Conservation (phyloP, 2,888 invertebrate species). For the Hirtodrosophila confusa region DNA sequence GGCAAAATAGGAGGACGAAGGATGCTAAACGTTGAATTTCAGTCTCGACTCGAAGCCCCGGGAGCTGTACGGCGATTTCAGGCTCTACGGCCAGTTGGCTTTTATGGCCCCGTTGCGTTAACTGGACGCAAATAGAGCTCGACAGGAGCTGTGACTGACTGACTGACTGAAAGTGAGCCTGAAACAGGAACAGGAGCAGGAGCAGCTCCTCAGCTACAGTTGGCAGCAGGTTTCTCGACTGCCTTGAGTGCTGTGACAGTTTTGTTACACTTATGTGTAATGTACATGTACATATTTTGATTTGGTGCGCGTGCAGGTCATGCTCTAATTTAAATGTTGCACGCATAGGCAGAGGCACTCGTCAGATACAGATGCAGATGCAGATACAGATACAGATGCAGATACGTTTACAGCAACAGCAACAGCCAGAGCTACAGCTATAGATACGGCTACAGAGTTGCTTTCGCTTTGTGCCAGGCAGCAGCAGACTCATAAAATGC, state of each 20-base stretch:
- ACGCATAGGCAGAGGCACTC: slow-evolving; percentile 10
- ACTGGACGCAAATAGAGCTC: slow-evolving; percentile 77
- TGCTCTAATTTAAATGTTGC: slow-evolving; percentile 55
- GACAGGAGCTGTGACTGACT: slow-evolving; percentile 39
- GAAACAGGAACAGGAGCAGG: slow-evolving; percentile 4
- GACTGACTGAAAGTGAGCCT: background rate
- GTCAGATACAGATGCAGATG: slow-evolving; percentile 17
- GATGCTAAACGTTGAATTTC: slow-evolving; percentile 65
- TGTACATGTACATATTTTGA: slow-evolving; percentile 65
- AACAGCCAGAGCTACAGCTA: no score
- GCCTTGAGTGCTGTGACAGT: slow-evolving; percentile 51
- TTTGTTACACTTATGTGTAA: slow-evolving; percentile 43
- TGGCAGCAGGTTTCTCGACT: no score
- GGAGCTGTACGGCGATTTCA: slow-evolving; percentile 38
- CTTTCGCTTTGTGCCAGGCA: slow-evolving; percentile 11
- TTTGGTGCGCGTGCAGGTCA: slow-evolving; percentile 70
- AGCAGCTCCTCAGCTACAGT: no score
- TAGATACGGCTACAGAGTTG: slow-evolving; percentile 25
- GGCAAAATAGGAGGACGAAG: slow-evolving; percentile 32
- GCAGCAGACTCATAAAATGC: slow-evolving; percentile 53
- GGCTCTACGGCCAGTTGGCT: slow-evolving; percentile 59
- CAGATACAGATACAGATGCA: slow-evolving; percentile 33
- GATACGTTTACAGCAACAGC: slow-evolving; percentile 23
- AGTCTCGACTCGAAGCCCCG: slow-evolving; percentile 50
- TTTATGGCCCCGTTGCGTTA: slow-evolving; percentile 72